These are phyloP conservation scores for Drosophila borealis DNA, from an alignment of 2,888 invertebrate species.

Conservation along the genomic window DNA sequence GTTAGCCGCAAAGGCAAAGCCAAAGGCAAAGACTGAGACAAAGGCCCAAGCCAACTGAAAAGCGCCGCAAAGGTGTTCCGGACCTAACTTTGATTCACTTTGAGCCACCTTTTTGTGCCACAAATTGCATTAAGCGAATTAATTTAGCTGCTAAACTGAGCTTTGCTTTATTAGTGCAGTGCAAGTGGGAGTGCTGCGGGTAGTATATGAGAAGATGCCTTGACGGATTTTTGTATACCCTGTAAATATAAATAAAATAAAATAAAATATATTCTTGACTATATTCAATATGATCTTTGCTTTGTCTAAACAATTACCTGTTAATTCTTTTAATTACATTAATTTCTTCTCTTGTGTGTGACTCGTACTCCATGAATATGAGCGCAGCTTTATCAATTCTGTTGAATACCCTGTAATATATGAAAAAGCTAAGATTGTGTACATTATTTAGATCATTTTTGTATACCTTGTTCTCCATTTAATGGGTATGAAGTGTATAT, in stretches of 20 bases:
- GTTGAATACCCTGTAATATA: no score
- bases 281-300: no score
- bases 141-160: conserved; percentile 52
- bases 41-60: conserved; percentile 24
- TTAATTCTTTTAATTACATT: no score
- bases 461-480: not conserved
- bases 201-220: not conserved
- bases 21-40: conserved; percentile 6
- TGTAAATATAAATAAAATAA: not conserved
- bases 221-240: conserved; percentile 2
- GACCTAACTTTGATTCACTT: conserved; percentile 41
- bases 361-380: no score
- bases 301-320: no score
- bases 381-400: no score
- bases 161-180: conserved; percentile 23
- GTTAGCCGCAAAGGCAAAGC: conserved; percentile 10
- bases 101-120: conserved; percentile 55
- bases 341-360: no score
- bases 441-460: no score
- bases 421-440: no score
- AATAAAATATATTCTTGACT: no score
- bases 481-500: not conserved
- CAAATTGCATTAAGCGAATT: conserved; percentile 72
- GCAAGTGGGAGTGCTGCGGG: conserved; percentile 5
- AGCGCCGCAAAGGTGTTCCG: conserved; percentile 1